phyloP scores from a whole-genome alignment of 2,113 vertebrate genomes.

The Lophotis ruficrista region DNA sequence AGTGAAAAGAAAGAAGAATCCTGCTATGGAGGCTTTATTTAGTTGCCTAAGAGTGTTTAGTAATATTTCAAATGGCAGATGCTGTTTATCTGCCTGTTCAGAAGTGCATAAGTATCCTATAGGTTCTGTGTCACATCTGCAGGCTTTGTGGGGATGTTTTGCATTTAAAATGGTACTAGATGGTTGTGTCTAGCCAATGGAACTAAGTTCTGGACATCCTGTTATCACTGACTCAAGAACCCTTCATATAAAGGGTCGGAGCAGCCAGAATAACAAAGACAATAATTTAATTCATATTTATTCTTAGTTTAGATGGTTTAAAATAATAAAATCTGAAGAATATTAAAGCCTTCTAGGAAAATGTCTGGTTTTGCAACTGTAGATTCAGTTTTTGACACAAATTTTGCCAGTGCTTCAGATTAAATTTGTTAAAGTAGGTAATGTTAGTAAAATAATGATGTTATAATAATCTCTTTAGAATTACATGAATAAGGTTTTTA shows the following conservation, averaged over 20 bases:
- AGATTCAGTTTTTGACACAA: neutral
- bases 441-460: slow-evolving; percentile 9
- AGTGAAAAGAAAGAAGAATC: neutral
- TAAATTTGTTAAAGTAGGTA: neutral
- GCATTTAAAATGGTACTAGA: neutral
- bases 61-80: neutral
- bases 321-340: slow-evolving; percentile 15
- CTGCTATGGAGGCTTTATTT: neutral
- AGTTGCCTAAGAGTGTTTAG: neutral
- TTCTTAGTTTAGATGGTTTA: neutral
- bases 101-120: neutral
- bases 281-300: neutral
- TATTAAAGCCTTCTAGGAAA: neutral
- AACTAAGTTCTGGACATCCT: neutral
- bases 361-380: neutral
- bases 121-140: neutral
- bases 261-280: neutral
- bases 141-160: neutral
- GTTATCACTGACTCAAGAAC: neutral
- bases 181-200: neutral
- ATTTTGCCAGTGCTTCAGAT: neutral
- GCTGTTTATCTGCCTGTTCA: neutral
- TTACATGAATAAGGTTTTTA: neutral
- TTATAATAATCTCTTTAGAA: neutral
- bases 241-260: neutral